Evolutionary conservation across 2,797 vertebrate species (phyloP), one percentile per base, ranked within the genome.

Genomic region (Coranthus polyacanthus): DNA sequence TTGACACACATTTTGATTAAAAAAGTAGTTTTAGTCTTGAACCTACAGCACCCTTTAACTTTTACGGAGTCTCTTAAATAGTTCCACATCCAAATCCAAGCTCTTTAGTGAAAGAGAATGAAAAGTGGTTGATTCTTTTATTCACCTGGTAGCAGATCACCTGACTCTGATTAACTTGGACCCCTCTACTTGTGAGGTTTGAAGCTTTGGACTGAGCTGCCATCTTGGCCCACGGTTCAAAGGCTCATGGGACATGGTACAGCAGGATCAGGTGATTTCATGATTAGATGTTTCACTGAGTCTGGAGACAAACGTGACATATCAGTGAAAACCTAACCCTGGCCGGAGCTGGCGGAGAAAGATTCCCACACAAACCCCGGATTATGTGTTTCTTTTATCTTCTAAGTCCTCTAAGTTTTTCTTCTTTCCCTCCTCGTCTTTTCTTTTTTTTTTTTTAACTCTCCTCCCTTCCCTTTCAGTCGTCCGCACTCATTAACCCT

Each of bases 291-390:
- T 18, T 47, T 46, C 34, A 13, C 20, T 32, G 32, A 69, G 12
- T 56, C 43, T 12, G 55, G 49, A 47, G 51, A 55, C 13, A 71
- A 60, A 59, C 51, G 61, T 62, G 38, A 64, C 51, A 70, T 45
- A 58, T 17, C 11, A 18, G 47, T 74, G 42, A 39, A 45, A 67
- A 50, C 29, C 38, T n/a, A n/a, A n/a, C n/a, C n/a, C n/a, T n/a
- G n/a, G n/a, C n/a, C n/a, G 3, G 16, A 36, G 13, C 54, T 54
- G 55, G 38, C 54, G n/a, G 18, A 20, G 21, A 41, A 36, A 0
- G n/a, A 34, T 56, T 78, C 60, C 29, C 55, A 53, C 42, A 11
- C 29, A 45, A 51, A 39, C 32, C 29, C 20, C 24, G 9, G 12
- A 22, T 34, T 20, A 60, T 15, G 12, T 12, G n/a, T 34, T 13